Evolutionary conservation across 2,113 vertebrate species (phyloP).

Genomic region (Gyps fulvus): DNA sequence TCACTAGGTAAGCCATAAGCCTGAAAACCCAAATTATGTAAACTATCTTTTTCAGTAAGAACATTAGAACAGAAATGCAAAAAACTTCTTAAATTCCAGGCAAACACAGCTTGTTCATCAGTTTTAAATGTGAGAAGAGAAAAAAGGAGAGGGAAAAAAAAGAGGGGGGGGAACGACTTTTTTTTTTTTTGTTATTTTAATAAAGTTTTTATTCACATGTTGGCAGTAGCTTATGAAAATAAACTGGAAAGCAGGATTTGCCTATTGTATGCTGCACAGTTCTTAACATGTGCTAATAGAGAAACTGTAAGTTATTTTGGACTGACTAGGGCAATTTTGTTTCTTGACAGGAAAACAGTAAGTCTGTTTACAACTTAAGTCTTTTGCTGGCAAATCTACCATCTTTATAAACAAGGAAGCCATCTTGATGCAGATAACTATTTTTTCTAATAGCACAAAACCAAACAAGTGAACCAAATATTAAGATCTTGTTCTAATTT

Average conservation of each 20-base stretch:
- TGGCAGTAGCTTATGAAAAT: not conserved
- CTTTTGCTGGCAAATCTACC: not conserved
- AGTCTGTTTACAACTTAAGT: not conserved
- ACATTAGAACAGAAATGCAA: not conserved
- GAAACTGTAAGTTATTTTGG: not conserved
- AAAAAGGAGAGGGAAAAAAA: not conserved
- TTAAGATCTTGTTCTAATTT: not conserved
- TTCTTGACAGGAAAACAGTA: not conserved
- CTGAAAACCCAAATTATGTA: not conserved
- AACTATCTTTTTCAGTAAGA: not conserved
- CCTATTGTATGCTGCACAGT: not conserved
- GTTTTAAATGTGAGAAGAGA: not conserved
- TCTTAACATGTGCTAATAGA: not conserved
- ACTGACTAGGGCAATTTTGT: not conserved
- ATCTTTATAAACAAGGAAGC: not conserved
- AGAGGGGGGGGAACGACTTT: not conserved
- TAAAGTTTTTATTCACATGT: not conserved
- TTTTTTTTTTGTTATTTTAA: not conserved
- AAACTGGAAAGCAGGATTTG: not conserved
- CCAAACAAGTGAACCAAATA: not conserved
- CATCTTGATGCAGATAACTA: not conserved
- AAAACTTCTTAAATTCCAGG: not conserved
- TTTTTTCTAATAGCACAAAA: not conserved
- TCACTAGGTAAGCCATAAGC: not conserved
- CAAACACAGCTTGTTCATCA: not conserved